Percentiles rank a stretch among this genome's conserved stretches.
These are phyloP conservation scores for Synchiropus splendidus DNA, from an alignment of 2,113 vertebrate species.

Conservation along the genomic window DNA sequence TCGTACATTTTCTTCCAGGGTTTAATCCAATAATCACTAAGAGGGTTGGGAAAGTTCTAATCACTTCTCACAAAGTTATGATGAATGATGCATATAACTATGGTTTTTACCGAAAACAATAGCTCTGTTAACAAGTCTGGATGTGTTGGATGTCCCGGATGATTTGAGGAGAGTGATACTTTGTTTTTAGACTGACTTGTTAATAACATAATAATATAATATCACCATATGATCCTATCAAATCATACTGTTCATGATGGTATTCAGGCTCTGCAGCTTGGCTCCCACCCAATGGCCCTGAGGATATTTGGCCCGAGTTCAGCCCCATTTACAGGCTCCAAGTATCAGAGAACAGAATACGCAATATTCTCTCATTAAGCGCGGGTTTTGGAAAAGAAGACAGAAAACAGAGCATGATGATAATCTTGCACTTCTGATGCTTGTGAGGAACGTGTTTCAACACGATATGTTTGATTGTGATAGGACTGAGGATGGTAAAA, in stretches of 20 bases:
- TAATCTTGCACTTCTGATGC: too few species aligned
- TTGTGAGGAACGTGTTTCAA: too few species aligned
- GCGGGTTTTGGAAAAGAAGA: too few species aligned
- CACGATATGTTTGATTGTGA: too few species aligned
- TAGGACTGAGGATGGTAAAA: too few species aligned
- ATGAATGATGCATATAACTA: slow-evolving; percentile 29
- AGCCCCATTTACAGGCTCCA: background rate
- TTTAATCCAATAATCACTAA: slow-evolving; percentile 51
- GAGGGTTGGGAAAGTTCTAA: slow-evolving; percentile 50
- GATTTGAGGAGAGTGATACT: slow-evolving; percentile 6
- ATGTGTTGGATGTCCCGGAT: slow-evolving; percentile 5
- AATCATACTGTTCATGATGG: slow-evolving; percentile 16
- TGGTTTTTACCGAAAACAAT: slow-evolving; percentile 17
- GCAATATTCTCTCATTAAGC: background rate
- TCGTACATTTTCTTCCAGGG: slow-evolving; percentile 40
- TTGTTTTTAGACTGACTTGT: slow-evolving; percentile 6
- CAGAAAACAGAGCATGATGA: too few species aligned
- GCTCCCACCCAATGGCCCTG: slow-evolving; percentile 1
- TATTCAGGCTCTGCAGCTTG: slow-evolving; percentile 13
- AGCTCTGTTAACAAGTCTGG: slow-evolving; percentile 9
- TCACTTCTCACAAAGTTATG: slow-evolving; percentile 46
- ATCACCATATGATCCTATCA: slow-evolving; percentile 2
- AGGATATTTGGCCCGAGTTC: slow-evolving; percentile 3
- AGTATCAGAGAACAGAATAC: background rate
- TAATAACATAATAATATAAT: slow-evolving; percentile 13